Evolutionary conservation across 2,888 invertebrate species (phyloP), one percentile per base, ranked within the genome.

Genomic region (Listrodromus nycthemerus): DNA sequence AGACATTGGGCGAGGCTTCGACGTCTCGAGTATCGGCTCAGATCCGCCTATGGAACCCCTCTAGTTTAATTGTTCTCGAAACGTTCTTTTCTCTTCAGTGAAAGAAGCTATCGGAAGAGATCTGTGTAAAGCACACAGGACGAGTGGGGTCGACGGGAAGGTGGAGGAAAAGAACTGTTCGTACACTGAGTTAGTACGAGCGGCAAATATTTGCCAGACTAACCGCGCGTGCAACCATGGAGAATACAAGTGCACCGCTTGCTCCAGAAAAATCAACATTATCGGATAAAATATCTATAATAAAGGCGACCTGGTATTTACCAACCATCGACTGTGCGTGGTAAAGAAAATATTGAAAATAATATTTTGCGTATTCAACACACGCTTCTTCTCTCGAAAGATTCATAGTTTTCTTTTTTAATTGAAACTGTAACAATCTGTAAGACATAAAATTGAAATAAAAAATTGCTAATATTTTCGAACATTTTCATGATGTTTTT

Each of bases 201-300:
- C 77, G 50, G 61, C 77, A 78, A 78, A 78, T 70, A 78, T 78
- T 78, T 78, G 77, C 61, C 48, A 19, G 63, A n/a, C 73, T 48
- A 48, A 48, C 73, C 30, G 63, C 30, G 63, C 33, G 73, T 48
- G 45, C 61, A 63, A 63, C 63, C 48, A 45, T 74, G 30, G 48
- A 48, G 45, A 63, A 45, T 27, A 58, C 3, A 7, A 19, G 50
- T 19, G 52, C 27, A 58, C 55, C 27, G 5, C 10, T 16, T 27
- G 8, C 7, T 16, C 16, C 30, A 48, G 13, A 19, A 5, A 27
- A 74, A 61, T 73, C 41, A 19, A 27, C 61, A 45, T 41, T 63
- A 74, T 74, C 61, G 58, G 61, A 63, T 74, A 63, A 48, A 27
- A 63, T 48, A 21, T 58, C 27, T 33, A 16, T 5, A 30, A n/a